Base-by-base conservation (phyloP, 1,140 invertebrate species). In the Ylistrum balloti region DNA sequence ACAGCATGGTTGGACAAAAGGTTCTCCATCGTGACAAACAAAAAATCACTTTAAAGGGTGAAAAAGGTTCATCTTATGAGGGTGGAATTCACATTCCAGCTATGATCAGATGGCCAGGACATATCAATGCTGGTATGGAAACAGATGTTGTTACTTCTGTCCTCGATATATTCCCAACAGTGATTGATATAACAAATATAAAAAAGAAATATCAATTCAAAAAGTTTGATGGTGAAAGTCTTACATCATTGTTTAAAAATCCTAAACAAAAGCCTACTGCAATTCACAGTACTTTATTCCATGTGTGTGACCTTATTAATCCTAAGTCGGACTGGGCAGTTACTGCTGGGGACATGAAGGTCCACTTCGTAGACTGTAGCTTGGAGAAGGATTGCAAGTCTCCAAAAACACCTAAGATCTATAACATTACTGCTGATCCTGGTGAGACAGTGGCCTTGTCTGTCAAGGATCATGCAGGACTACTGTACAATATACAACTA, bases 71-170 rank as follows among this genome's bases (percentile, higher is more conserved):
- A n/a, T 94, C 93, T 5, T 91, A 95, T 33, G 96, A 96, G 92
- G 96, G 96, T 28, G 96, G 96, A n/a, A 95, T 96, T 88, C 93
- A 96, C 34, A 95, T 96, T 33, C 96, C 96, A 22, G 93, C 93
- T 41, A 91, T 96, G 22, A 91, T 95, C 33, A 90, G 90, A 20
- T 96, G 94, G 95, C 93, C 94, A 28, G 91, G 91, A 15, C 35
- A 89, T 20, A 92, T 95, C n/a, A 74, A 90, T n/a, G 86, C 90
- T 20, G 92, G 93, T 10, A 90, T 35, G 33, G 93, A 91, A 7
- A 91, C 95, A 33, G 56, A 94, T 86, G 91, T 89, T 33, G 92
- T 94, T 22, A 96, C 95, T 7, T 95, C 92, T 90, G 93, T 95
- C 15, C 95, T 96, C 94, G 96, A 96, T 90, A 88, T 96, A 15